Percentiles rank a stretch among this genome's conserved stretches.
Conservation (phyloP, 2,888 invertebrate species). For the Caenorhabditis wallacei region DNA sequence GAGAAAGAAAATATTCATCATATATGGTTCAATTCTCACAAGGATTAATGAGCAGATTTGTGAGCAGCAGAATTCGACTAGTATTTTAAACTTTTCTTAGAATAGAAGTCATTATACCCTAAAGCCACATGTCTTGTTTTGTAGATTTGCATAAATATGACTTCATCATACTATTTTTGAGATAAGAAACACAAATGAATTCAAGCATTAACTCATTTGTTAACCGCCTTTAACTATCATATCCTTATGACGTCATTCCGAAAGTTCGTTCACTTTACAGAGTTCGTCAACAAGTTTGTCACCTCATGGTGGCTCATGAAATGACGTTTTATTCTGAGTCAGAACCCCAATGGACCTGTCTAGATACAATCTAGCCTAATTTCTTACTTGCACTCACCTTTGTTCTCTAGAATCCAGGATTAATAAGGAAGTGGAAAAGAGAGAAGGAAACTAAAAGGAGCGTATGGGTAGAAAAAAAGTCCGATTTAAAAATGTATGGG, state of each 20-base stretch:
- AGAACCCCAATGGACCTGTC: not conserved
- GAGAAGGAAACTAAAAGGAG: not conserved
- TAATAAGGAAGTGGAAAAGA: not conserved
- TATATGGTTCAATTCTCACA: too few relatives aligned
- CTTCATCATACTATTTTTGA: constrained; percentile 22
- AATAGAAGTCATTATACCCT: constrained; percentile 17
- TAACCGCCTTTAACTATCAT: constrained; percentile 1
- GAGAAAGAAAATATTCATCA: too few relatives aligned
- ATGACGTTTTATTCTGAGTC: constrained; percentile 19
- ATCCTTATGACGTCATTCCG: constrained; percentile 44
- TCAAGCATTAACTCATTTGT: constrained; percentile 13
- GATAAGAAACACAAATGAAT: constrained; percentile 15
- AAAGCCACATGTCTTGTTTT: constrained; percentile 7
- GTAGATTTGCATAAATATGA: constrained; percentile 3
- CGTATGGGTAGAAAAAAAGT: not conserved
- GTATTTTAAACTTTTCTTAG: constrained; percentile 14
- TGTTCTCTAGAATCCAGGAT: not conserved
- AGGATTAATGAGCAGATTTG: constrained; percentile 19
- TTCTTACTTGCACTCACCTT: not conserved
- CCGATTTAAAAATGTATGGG: constrained; percentile 49
- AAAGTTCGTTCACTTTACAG: not conserved
- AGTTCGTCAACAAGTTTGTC: constrained; percentile 8
- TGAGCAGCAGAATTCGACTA: not conserved
- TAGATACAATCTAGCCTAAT: not conserved
- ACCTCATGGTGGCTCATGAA: not conserved